A percentile compares a stretch with the other conserved stretches of the same genome.
phyloP scores from a whole-genome alignment of 1,140 invertebrate species.

The Ostrea denselamellosa region DNA sequence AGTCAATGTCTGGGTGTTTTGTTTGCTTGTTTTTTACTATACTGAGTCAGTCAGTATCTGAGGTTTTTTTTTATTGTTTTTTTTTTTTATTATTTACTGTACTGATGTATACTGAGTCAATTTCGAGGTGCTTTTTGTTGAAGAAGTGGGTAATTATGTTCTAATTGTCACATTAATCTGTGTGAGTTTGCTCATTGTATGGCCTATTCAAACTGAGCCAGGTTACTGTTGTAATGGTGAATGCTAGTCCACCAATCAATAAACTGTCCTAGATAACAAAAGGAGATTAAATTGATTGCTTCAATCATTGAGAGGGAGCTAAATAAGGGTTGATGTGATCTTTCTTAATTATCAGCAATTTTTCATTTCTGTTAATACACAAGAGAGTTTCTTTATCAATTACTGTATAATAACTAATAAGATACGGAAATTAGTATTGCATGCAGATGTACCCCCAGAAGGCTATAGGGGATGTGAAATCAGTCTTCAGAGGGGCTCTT shows the following conservation, averaged over 20 bases:
- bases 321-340: background rate
- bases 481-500: background rate
- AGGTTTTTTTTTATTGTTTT: too few relatives aligned
- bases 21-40: too few relatives aligned
- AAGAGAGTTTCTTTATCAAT: background rate
- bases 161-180: conserved; percentile 7
- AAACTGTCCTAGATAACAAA: conserved; percentile 14
- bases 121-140: background rate
- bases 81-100: too few relatives aligned
- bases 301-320: background rate
- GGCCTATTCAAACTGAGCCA: conserved; percentile 7
- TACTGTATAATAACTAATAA: background rate
- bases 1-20: too few relatives aligned
- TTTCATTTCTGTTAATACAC: conserved; percentile 10
- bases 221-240: conserved; percentile 28
- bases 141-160: background rate
- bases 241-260: conserved; percentile 28
- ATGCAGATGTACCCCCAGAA: conserved; percentile 1
- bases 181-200: conserved; percentile 28
- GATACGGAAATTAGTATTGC: background rate
- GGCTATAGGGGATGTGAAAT: background rate
- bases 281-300: conserved; percentile 25
- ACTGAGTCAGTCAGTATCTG: too few relatives aligned
- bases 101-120: background rate
- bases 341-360: conserved; percentile 17